phyloP scores from a whole-genome alignment of 2,113 vertebrate genomes.

The Poeciliopsis retropinna region DNA sequence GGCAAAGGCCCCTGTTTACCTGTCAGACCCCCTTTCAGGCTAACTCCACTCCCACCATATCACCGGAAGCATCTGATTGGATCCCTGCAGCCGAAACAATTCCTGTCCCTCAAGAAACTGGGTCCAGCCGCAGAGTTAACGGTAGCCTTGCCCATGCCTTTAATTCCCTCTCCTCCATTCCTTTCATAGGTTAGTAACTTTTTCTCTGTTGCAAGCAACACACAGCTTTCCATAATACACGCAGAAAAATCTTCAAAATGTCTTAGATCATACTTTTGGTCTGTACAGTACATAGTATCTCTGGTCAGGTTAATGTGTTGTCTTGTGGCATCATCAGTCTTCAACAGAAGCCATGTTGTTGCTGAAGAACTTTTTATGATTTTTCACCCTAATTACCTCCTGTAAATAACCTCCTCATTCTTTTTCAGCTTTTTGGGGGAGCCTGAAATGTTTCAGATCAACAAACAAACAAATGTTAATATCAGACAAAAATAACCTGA shows the following conservation, averaged over 20 bases:
- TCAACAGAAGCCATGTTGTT: background rate
- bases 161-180: slow-evolving; percentile 92
- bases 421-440: too few relatives aligned
- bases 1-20: slow-evolving; percentile 85
- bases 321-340: background rate
- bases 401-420: too few relatives aligned
- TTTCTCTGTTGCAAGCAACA: slow-evolving; percentile 7
- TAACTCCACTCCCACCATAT: slow-evolving; percentile 71
- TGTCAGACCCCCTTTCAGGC: slow-evolving; percentile 71
- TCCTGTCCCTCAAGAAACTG: slow-evolving; percentile 15
- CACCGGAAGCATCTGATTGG: slow-evolving; percentile 59
- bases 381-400: too few relatives aligned
- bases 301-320: too few relatives aligned
- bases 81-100: slow-evolving; percentile 31
- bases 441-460: too few relatives aligned
- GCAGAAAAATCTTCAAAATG: background rate
- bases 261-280: background rate
- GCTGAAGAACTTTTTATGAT: background rate
- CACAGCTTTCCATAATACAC: background rate
- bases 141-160: slow-evolving; percentile 82
- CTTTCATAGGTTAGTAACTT: slow-evolving; percentile 90
- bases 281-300: too few relatives aligned
- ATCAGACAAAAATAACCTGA: too few relatives aligned
- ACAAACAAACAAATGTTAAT: too few relatives aligned
- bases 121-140: slow-evolving; percentile 50